A percentile compares a stretch with the other conserved stretches of the same genome.
These are phyloP conservation scores for Drosophila carrolli DNA, from an alignment of 1,140 invertebrate species.

Conservation along the genomic window DNA sequence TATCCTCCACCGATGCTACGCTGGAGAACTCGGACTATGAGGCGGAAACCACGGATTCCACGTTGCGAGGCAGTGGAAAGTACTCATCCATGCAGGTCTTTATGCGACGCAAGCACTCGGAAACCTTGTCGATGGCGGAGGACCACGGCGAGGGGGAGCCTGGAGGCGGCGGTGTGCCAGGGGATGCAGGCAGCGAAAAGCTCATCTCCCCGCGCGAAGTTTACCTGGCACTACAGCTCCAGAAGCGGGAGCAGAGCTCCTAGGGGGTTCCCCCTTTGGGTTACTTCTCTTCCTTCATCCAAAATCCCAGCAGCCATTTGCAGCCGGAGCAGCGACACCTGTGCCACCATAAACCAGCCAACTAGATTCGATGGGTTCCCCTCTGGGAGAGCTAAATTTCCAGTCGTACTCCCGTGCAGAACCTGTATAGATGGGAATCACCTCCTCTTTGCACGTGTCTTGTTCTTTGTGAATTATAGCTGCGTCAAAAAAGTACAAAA, in stretches of 20 bases:
- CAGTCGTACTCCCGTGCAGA: conserved; percentile 32
- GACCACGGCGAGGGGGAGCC: background rate
- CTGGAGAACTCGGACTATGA: conserved; percentile 40
- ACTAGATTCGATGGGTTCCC: conserved; percentile 13
- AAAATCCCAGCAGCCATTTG: conserved; percentile 2
- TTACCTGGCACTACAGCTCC: conserved; percentile 45
- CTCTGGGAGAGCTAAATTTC: conserved; percentile 53
- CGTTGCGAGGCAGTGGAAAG: conserved; percentile 11
- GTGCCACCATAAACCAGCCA: conserved; percentile 1
- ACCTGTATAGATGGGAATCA: background rate
- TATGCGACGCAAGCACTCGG: conserved; percentile 47
- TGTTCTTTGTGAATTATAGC: conserved; percentile 9
- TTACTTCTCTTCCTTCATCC: too few species aligned
- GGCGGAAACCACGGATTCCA: conserved; percentile 31
- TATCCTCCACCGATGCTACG: conserved; percentile 17
- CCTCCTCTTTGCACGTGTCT: conserved; percentile 12
- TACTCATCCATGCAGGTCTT: conserved; percentile 63
- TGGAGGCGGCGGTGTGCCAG: background rate
- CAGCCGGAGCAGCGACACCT: conserved; percentile 10
- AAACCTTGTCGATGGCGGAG: conserved; percentile 9
- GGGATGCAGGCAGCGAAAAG: conserved; percentile 4
- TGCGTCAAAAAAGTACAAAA: conserved; percentile 34
- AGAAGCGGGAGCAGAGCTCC: conserved; percentile 35
- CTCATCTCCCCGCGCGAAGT: conserved; percentile 56
- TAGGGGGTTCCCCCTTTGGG: background rate